Evolutionary conservation across 2,888 invertebrate species (phyloP), one percentile per base, ranked within the genome.

Genomic region (Parapristionchus giblindavisi): DNA sequence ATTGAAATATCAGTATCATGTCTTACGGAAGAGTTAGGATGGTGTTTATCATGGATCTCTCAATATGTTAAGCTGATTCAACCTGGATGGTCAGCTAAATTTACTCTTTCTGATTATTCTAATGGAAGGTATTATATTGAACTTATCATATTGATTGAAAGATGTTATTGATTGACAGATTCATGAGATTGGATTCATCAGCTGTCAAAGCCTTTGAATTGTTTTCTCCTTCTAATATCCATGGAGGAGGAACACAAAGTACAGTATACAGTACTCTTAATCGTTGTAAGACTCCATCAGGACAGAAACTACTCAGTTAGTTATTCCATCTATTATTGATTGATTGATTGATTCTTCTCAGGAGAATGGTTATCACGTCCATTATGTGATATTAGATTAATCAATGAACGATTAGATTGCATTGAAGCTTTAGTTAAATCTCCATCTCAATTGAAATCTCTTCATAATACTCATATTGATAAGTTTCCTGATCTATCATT

Each of bases 341-440:
- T 14, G 29, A 24, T 24, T 11, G 17, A 17, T 11, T 32, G 61
- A 29, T 5, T 17, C 36, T 36, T 71, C 43, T 38, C 60, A 84
- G 84, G 79, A 29, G 84, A 84, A 70, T 87, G 87, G 87, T 66
- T 87, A n/a, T 80, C 84, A 24, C 81, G 82, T 8, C 87, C 87
- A n/a, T 79, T 86, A 8, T 81, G 79, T 54, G 79, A 85, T 54
- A 40, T 81, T 17, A 76, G 81, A 14, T 78, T 75, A 4, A 80
- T 87, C 51, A 78, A 79, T 24, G 83, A 85, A 75, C 78, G 87
- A 17, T 24, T 32, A 11, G 71, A 71, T 40, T 38, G 38, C 32
- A 48, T 71, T 34, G 58, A 71, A 58, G 36, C 40, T 6, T 43
- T 71, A 11, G 34, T 71, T 21, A 38, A 56, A 11, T n/a, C 40